phyloP scores from a whole-genome alignment of 2,113 vertebrate species.

The Osmerus mordax region DNA sequence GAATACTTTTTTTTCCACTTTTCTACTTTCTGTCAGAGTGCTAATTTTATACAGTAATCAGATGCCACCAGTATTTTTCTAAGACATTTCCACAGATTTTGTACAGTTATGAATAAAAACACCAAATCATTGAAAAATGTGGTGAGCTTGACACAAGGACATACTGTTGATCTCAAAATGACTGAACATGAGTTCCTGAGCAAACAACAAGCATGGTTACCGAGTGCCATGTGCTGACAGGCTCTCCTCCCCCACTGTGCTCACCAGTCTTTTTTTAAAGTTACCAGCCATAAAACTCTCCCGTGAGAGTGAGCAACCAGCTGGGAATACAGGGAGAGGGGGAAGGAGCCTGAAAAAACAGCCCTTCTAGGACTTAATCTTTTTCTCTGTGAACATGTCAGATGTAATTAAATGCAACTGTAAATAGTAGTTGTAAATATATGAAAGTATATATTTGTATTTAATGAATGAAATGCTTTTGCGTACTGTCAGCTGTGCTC shows the following conservation, averaged over 20 bases:
- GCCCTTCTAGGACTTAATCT: constrained; percentile 53
- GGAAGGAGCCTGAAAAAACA: constrained; percentile 18
- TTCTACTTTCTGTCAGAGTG: constrained; percentile 27
- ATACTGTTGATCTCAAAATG: constrained; percentile 49
- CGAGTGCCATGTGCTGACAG: constrained; percentile 52
- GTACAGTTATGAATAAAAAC: constrained; percentile 36
- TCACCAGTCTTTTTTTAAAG: constrained; percentile 40
- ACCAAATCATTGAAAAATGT: constrained; percentile 12
- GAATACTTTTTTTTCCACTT: constrained; percentile 22
- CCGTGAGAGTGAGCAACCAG: constrained; percentile 63
- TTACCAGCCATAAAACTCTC: constrained; percentile 56
- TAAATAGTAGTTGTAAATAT: constrained; percentile 89
- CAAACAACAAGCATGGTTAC: constrained; percentile 53
- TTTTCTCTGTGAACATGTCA: constrained; percentile 51
- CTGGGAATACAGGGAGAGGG: constrained; percentile 53
- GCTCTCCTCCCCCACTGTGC: constrained; percentile 35
- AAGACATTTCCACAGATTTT: not conserved
- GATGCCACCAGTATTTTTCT: constrained; percentile 1
- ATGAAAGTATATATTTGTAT: constrained; percentile 88
- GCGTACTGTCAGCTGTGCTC: constrained; percentile 32
- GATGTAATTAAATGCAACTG: constrained; percentile 69
- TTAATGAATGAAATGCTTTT: constrained; percentile 66
- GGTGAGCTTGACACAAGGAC: constrained; percentile 39
- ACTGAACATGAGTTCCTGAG: constrained; percentile 48
- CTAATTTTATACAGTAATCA: constrained; percentile 3